phyloP scores from a whole-genome alignment of 2,113 vertebrate species.

The Atlantisia rogersi region DNA sequence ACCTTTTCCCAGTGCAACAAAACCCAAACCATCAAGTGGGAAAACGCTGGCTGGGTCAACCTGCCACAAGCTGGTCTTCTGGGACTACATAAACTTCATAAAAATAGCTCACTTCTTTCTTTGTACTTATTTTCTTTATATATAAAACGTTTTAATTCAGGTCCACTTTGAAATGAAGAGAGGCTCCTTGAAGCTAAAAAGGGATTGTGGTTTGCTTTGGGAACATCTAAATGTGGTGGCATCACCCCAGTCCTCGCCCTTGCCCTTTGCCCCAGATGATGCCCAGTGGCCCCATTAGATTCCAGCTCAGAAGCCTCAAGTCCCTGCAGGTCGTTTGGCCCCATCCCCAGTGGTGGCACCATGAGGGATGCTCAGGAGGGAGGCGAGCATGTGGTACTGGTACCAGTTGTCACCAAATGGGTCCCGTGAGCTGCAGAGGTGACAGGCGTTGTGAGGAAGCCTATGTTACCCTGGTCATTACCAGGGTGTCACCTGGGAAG shows the following conservation, averaged over 20 bases:
- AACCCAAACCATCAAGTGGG: neutral
- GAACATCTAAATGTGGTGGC: neutral
- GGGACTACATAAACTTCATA: neutral
- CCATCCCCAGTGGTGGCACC: fast-evolving
- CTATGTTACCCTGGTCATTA: neutral
- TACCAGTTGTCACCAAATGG: neutral
- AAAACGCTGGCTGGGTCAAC: constrained; percentile 42
- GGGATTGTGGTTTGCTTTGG: neutral
- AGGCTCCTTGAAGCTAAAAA: neutral
- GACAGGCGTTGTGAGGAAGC: neutral
- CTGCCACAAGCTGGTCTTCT: constrained; percentile 22
- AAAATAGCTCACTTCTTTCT: neutral
- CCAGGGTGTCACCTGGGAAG: fast-evolving
- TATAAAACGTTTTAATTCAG: neutral
- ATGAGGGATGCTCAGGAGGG: fast-evolving
- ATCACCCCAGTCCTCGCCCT: fast-evolving
- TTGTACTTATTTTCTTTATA: neutral
- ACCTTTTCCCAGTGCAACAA: neutral
- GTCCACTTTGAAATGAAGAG: neutral
- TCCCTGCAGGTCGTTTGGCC: neutral
- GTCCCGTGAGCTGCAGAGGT: fast-evolving
- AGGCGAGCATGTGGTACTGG: neutral
- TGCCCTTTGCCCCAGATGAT: neutral
- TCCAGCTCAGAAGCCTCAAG: neutral
- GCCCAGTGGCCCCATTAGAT: fast-evolving